Conservation (phyloP, 2,797 vertebrate genomes). For the Cyclopterus lumpus region DNA sequence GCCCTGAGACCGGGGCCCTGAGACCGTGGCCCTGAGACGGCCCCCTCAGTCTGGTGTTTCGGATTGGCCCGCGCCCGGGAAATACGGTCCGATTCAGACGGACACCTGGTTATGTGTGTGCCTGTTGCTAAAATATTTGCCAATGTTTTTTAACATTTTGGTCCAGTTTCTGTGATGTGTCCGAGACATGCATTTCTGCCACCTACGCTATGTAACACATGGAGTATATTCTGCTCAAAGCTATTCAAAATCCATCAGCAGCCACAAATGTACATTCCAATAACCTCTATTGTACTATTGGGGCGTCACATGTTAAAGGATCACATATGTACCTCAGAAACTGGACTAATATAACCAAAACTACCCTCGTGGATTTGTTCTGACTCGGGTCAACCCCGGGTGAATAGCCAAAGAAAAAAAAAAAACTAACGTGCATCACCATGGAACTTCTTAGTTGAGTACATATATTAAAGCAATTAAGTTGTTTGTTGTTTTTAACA, state of each 20-base stretch:
- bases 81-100: background rate
- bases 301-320: no score
- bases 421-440: background rate
- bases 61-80: background rate
- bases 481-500: background rate
- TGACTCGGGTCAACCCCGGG: background rate
- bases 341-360: background rate
- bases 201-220: no score
- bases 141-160: background rate
- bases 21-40: slow-evolving; percentile 10
- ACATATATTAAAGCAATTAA: background rate
- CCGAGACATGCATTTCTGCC: background rate
- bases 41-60: slow-evolving; percentile 23
- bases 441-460: background rate
- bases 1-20: no score
- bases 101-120: background rate
- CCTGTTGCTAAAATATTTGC: no score
- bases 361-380: background rate
- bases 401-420: background rate
- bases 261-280: background rate
- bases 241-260: background rate
- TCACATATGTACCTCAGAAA: background rate
- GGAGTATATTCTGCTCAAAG: no score
- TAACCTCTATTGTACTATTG: background rate
- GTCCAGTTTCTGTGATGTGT: background rate